Evolutionary conservation across 92 coral and sea anemone genomes (phyloP), one percentile per base, ranked within the genome.

Genomic region (Desmophyllum pertusum): DNA sequence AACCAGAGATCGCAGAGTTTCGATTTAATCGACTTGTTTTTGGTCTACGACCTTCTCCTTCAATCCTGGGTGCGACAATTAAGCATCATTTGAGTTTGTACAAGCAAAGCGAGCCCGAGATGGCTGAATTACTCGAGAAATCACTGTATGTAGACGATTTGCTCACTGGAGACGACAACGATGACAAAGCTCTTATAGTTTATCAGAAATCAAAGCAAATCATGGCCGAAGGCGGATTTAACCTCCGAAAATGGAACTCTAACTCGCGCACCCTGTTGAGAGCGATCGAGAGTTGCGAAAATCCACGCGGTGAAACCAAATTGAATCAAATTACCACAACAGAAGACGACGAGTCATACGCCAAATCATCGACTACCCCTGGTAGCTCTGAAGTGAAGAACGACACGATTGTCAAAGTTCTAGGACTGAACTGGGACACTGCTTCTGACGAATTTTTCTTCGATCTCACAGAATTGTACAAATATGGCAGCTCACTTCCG

Each of bases 341-440:
- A 29, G 88, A 84, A 77, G 84, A 85, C 37, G 88, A 85, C 57
- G 84, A 85, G 78, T 77, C 83, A 37, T 77, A 85, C 48, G 88
- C 88, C 3, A 85, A 85, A 63, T 77, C 88, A 35, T 63, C 84
- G 9, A 67, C 62, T 8, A 66, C 74, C 0, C 74, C 80, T 41
- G 51, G 71, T 53, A 73, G 15, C 21, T 53, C 87, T 19, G 83
- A 84, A 66, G 13, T 55, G 51, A 76, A 84, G 75, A 76, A 51
- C 81, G 76, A 83, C 6, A 45, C 45, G 1, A 5, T 65, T 25
- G 69, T 89, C 48, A 89, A 92, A 33, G 90, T 84, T 65, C 93
- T 92, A 3, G 93, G 90, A 19, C 1, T 80, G 67, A 86, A 86
- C 81, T 92, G 93, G 93, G 83, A 92, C 93, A 86, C 89, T n/a